Conservation (phyloP, 2,888 invertebrate species). For the Scrobipalpa costella region DNA sequence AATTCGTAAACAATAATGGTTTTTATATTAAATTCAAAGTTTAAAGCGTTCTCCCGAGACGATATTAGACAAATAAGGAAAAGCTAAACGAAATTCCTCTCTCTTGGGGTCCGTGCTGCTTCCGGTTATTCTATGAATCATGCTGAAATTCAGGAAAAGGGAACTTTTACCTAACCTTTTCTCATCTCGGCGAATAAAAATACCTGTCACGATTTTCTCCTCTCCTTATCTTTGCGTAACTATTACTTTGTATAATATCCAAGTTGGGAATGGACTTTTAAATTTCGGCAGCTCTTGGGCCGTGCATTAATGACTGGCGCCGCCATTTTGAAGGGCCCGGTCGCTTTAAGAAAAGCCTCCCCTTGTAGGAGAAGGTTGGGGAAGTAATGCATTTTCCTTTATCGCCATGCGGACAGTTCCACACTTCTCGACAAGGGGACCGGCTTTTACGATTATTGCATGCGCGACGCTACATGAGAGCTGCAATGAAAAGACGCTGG, state of each 20-base stretch:
- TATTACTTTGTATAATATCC: constrained; percentile 51
- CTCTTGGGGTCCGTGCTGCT: constrained; percentile 21
- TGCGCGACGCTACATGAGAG: constrained; percentile 59
- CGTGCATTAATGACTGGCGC: constrained; percentile 68
- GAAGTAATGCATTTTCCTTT: constrained; percentile 80
- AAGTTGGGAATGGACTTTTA: constrained; percentile 68
- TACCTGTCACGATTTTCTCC: constrained; percentile 44
- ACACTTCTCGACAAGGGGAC: constrained; percentile 68
- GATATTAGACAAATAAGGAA: constrained; percentile 26
- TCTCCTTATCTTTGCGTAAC: constrained; percentile 44
- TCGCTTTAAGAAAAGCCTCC: constrained; percentile 63
- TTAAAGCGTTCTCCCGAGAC: constrained; percentile 18
- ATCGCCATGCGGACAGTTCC: constrained; percentile 75
- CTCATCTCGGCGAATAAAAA: constrained; percentile 36
- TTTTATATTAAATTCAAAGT: constrained; percentile 22
- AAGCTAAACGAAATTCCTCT: constrained; percentile 24
- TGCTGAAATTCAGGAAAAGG: constrained; percentile 33
- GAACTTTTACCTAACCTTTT: constrained; percentile 31
- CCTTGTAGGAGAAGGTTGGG: constrained; percentile 56
- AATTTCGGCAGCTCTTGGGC: constrained; percentile 64
- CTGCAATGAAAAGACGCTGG: constrained; percentile 57
- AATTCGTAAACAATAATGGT: constrained; percentile 24
- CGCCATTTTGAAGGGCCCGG: constrained; percentile 72
- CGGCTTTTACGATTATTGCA: constrained; percentile 77
- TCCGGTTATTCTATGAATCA: constrained; percentile 29